These are phyloP conservation scores for Troides helena DNA, from an alignment of 2,888 invertebrate species.

Conservation along the genomic window DNA sequence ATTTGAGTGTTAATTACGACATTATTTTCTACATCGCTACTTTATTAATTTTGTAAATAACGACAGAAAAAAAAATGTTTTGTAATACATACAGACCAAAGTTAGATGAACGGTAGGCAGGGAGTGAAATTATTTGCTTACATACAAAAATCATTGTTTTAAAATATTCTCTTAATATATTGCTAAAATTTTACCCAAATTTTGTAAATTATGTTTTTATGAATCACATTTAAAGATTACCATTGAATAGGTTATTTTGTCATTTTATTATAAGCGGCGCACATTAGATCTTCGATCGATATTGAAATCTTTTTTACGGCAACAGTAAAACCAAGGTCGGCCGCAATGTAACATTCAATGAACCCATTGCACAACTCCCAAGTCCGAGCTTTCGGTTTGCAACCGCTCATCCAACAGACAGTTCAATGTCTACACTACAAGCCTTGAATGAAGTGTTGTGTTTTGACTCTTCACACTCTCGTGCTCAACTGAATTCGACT, in stretches of 20 bases:
- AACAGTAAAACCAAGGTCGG: constrained; percentile 31
- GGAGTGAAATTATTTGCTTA: too few relatives aligned
- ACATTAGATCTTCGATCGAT: neutral
- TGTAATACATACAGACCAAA: too few relatives aligned
- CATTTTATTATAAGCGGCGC: too few relatives aligned
- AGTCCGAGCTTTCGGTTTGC: constrained; percentile 54
- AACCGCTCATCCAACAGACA: constrained; percentile 54
- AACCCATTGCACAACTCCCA: constrained; percentile 48
- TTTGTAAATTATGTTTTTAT: neutral
- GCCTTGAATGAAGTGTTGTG: constrained; percentile 50
- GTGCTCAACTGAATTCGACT: neutral
- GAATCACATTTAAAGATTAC: neutral
- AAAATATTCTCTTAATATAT: too few relatives aligned
- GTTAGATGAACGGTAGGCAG: too few relatives aligned
- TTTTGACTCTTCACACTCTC: constrained; percentile 18
- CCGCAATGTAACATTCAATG: constrained; percentile 40
- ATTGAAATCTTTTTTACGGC: constrained; percentile 22
- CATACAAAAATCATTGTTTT: too few relatives aligned
- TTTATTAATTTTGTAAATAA: too few relatives aligned
- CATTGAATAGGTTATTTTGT: too few relatives aligned
- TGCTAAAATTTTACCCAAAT: neutral
- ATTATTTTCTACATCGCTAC: too few relatives aligned
- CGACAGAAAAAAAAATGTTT: too few relatives aligned
- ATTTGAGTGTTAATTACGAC: too few relatives aligned
- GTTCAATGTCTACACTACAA: constrained; percentile 55